Base-by-base conservation (phyloP, 2,113 vertebrate species). In the Platysteira castanea region DNA sequence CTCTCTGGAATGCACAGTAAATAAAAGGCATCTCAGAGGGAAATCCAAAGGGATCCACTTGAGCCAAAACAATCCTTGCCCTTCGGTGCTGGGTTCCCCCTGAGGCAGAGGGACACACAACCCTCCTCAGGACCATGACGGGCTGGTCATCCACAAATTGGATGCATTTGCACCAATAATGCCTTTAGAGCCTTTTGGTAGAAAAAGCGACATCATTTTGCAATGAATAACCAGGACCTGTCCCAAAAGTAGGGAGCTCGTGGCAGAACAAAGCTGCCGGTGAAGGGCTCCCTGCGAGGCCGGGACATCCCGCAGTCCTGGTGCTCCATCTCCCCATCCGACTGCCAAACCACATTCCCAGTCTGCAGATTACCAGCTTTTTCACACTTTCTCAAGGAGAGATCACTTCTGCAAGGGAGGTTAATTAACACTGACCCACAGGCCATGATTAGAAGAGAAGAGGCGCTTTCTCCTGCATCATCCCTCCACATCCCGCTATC, bases 381-480 rank as follows among this genome's bases (percentile, higher is more conserved):
- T 94, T 93, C 97, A 96, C 93, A 83, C 88, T 82, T 92, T 83
- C 78, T 89, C 69, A 26, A 96, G 80, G 94, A 94, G 80, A 94
- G 61, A 93, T 68, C 85, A 47, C 71, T 87, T 89, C 77, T 90
- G 91, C 11, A 3, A 46, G 86, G 71, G 79, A 96, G 94, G 96
- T 97, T 97, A 97, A 96, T 97, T 97, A 97, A 88, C 88, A 86
- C 56, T 81, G 95, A 93, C 93, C 94, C 3, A 0, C n/a, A 37
- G 93, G 86, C 90, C 94, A 89, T 33, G 81, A 93, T 90, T 70
- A 95, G 95, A 96, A 94, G 95, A 81, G 52, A 87, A 90, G 83
- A 61, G 1, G 8, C 1, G 1, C 33, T 76, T 90, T 70, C 87
- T 93, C 76, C 81, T 54, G 76, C 10, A 2, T 17, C 9, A 5